Base-by-base conservation (phyloP, 2,888 invertebrate species). In the Arrhopalites spinosus region DNA sequence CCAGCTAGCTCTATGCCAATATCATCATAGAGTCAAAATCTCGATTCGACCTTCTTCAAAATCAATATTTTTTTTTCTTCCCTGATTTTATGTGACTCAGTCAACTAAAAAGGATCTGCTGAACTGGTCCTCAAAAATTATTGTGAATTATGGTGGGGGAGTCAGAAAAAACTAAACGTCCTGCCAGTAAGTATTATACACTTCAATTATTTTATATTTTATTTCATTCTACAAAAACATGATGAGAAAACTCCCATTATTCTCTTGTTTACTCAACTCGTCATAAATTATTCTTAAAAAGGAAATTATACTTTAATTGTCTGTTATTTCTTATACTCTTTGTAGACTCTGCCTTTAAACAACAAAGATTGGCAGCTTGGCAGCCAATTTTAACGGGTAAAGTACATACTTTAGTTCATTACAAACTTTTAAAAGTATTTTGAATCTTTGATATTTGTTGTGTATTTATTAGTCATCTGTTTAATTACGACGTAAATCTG, bases 331-430 rank as follows among this genome's bases (percentile, higher is more conserved):
- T 7, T 11, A 45, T 45, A 45, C 45, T 45, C 7, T 45, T 45
- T 15, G 15, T 11, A 95, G 95, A 94, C 87, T 95, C 94, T 84
- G 95, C 95, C 72, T 96, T 97, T 85, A 96, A 97, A 85, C 97
- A 98, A 85, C 97, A 98, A 86, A 90, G 94, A 75, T 87, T 99
- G 83, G 95, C 96, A 83, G 96, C 97, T 79, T 98, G 99, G 99
- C 98, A 99, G 86, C 99, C 99, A 0, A 98, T 99, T 82, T 88
- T 99, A 45, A 99, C 98, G 17, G 98, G 98, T 53, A 94, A 96
- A 17, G 2, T 56, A 56, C 53, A 45, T 45, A 11, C 15, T 45
- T 45, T 47, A 47, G n/a, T 47, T n/a, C 13, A 47, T 7, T 17
- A 47, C 47, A 47, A 47, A 13, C 13, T 15, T 45, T 15, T 11